Percentiles rank a stretch among this genome's conserved stretches.
Evolutionary conservation across 2,113 vertebrate genomes (phyloP).

Genomic region (Myxocyprinus asiaticus): DNA sequence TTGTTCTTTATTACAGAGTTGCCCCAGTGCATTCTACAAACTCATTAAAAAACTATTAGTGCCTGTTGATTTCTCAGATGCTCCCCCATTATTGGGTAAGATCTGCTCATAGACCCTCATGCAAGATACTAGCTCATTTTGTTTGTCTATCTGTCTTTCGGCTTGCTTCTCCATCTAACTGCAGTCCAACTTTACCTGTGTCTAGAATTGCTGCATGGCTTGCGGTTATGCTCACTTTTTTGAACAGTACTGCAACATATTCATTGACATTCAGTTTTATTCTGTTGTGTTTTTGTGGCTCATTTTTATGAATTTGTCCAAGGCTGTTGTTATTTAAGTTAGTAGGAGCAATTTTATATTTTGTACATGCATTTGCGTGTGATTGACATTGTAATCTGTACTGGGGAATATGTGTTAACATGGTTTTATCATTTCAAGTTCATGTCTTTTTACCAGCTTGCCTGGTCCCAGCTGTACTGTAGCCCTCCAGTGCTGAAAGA

Average conservation of each 20-base stretch:
- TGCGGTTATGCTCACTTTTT: no score
- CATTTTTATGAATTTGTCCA: background rate
- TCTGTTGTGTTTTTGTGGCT: background rate
- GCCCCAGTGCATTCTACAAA: constrained; percentile 72
- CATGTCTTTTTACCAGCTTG: background rate
- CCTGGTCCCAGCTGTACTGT: constrained; percentile 39
- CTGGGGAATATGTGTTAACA: no score
- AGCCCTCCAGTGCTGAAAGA: background rate
- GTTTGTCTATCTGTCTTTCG: background rate
- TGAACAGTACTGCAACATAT: background rate
- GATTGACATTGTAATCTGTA: no score
- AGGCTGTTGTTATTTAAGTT: background rate
- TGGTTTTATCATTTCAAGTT: no score
- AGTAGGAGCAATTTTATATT: background rate
- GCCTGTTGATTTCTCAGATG: constrained; percentile 67
- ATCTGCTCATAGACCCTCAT: constrained; percentile 43
- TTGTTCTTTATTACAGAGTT: constrained; percentile 71
- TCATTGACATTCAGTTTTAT: background rate
- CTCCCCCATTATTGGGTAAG: constrained; percentile 40
- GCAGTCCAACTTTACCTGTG: background rate
- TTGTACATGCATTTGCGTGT: no score
- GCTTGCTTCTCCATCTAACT: background rate
- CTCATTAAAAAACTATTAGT: constrained; percentile 79
- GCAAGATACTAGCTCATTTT: background rate
- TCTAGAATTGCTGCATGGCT: no score